Evolutionary conservation across 2,888 invertebrate species (phyloP).

Genomic region (Hirudinaria manillensis): DNA sequence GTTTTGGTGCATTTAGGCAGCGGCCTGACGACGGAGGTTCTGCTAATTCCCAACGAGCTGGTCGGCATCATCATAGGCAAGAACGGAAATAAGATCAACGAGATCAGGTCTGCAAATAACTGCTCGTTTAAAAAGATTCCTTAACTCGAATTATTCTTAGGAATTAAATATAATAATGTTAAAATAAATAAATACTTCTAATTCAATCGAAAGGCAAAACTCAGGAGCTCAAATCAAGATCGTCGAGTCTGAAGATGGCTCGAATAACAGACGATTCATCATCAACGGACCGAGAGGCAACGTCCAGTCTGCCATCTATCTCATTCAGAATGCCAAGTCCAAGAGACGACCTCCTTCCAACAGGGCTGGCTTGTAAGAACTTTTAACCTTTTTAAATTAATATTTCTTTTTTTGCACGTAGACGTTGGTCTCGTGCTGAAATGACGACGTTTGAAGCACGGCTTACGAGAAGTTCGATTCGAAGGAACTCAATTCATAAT

Average conservation of each 20-base stretch:
- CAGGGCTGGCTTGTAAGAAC: conserved; percentile 5
- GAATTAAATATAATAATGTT: not conserved
- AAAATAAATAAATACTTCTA: not conserved
- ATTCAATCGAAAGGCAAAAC: conserved; percentile 9
- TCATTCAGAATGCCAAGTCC: conserved; percentile 21
- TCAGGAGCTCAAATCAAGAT: conserved; percentile 29
- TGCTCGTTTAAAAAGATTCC: not conserved
- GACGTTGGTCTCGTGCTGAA: no score
- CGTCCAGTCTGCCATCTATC: conserved; percentile 21
- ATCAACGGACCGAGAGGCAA: conserved; percentile 25
- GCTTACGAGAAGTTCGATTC: no score
- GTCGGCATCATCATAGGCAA: conserved; percentile 29
- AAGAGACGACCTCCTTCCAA: conserved; percentile 11
- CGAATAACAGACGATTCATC: conserved; percentile 20
- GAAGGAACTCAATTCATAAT: no score
- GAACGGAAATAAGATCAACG: conserved; percentile 22
- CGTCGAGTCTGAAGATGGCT: conserved; percentile 17
- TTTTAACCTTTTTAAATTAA: no score
- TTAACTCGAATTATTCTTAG: not conserved
- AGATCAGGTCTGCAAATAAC: conserved; percentile 12
- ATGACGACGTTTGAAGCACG: no score
- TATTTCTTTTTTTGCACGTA: no score
- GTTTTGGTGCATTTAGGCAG: not conserved
- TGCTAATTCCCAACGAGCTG: conserved; percentile 19
- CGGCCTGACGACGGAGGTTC: conserved; percentile 21